Conservation (phyloP, 2,888 invertebrate species). For the Biston stratarius region DNA sequence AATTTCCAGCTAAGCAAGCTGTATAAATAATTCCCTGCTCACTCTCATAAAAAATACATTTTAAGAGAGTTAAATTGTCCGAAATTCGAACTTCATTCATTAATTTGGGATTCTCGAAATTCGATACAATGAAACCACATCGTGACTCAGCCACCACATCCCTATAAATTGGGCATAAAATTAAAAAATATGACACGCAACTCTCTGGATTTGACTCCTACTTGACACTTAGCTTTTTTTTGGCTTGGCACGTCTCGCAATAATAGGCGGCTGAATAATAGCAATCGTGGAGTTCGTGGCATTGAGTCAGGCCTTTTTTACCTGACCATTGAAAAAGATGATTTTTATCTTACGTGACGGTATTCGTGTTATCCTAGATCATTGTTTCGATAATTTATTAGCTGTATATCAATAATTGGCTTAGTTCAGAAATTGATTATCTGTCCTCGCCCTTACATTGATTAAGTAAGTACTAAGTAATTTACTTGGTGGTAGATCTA, state of each 20-base stretch:
- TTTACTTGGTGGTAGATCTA: too few species aligned
- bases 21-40: constrained; percentile 18
- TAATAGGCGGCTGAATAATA: constrained; percentile 44
- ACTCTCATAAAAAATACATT: constrained; percentile 28
- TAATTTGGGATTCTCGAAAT: constrained; percentile 25
- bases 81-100: constrained; percentile 27
- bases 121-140: constrained; percentile 33
- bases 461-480: background rate
- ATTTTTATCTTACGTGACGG: constrained; percentile 40
- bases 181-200: constrained; percentile 44
- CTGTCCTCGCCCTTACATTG: background rate
- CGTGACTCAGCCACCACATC: constrained; percentile 29
- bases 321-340: constrained; percentile 40
- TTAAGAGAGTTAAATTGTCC: constrained; percentile 8
- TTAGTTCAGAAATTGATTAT: constrained; percentile 1
- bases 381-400: constrained; percentile 25
- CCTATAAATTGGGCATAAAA: constrained; percentile 31
- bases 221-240: constrained; percentile 40
- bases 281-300: constrained; percentile 42
- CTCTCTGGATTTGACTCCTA: constrained; percentile 34
- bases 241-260: constrained; percentile 34
- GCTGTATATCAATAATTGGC: background rate
- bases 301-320: constrained; percentile 43
- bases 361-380: constrained; percentile 31
- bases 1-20: constrained; percentile 15